A percentile compares a stretch with the other conserved stretches of the same genome.
Evolutionary conservation across 2,797 vertebrate species (phyloP).

Genomic region (Melanotaenia maccullochi): DNA sequence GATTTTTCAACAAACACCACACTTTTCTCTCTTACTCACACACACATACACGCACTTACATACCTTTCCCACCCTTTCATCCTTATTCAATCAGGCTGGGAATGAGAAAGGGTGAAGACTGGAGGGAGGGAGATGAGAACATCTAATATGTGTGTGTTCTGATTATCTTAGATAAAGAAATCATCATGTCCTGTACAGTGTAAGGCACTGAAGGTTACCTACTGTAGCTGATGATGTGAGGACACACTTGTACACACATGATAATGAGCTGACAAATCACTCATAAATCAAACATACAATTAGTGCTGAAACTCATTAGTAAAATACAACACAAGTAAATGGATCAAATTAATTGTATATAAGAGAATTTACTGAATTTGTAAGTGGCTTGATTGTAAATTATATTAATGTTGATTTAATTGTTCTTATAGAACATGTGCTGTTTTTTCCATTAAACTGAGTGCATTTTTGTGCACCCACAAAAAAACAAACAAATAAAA

Average conservation of each 20-base stretch:
- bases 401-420: background rate
- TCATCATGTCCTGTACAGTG: slow-evolving; percentile 64
- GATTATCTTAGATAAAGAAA: slow-evolving; percentile 45
- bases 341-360: background rate
- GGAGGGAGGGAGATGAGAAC: slow-evolving; percentile 21
- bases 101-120: slow-evolving; percentile 1
- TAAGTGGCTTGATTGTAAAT: background rate
- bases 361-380: background rate
- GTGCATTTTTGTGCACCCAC: background rate
- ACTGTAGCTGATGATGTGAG: slow-evolving; percentile 68
- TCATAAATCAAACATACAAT: background rate
- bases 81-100: slow-evolving; percentile 13
- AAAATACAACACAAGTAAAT: no score
- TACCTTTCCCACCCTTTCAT: background rate
- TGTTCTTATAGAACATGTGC: background rate
- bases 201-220: slow-evolving; percentile 81
- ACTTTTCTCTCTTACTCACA: background rate
- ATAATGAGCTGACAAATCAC: slow-evolving; percentile 8
- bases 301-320: background rate
- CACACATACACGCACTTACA: background rate
- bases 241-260: slow-evolving; percentile 35
- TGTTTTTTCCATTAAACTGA: background rate
- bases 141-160: slow-evolving; percentile 12
- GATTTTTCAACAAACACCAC: slow-evolving; percentile 3
- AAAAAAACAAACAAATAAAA: no score